Conservation (phyloP, 2,797 vertebrate species). For the Columba guinea region DNA sequence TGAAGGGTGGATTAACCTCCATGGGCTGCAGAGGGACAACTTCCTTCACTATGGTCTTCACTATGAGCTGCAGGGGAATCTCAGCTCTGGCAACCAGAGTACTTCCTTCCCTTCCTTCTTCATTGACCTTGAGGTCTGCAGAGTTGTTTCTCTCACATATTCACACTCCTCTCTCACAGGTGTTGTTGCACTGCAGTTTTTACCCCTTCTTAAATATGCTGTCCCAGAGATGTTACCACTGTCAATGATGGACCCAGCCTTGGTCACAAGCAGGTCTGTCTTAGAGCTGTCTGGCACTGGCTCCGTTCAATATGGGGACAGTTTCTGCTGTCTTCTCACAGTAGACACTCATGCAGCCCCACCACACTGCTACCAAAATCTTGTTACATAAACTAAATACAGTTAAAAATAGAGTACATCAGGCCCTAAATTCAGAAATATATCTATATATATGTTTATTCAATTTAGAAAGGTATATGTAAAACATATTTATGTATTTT, state of each 20-base stretch:
- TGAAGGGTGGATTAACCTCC: neutral
- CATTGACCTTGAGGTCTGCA: neutral
- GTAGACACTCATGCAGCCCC: neutral
- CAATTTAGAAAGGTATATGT: neutral
- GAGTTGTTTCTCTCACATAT: neutral
- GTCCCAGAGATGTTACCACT: neutral
- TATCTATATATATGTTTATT: neutral
- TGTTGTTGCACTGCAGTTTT: neutral
- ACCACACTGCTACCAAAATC: neutral
- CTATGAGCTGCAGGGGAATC: neutral
- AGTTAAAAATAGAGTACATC: neutral
- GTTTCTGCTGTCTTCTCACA: neutral
- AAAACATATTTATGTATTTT: neutral
- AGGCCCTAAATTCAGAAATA: neutral
- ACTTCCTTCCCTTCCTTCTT: neutral
- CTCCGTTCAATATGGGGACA: fast-evolving
- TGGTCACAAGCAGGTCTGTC: fast-evolving
- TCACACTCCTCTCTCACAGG: neutral
- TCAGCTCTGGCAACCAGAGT: fast-evolving
- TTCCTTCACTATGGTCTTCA: neutral
- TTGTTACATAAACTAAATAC: neutral
- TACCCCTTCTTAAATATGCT: neutral
- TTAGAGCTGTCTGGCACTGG: neutral
- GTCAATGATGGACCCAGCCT: neutral
- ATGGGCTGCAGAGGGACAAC: neutral